A percentile compares a stretch with the other conserved stretches of the same genome.
Conservation (phyloP, 2,888 invertebrate species). For the Pharmacophagus antenor region DNA sequence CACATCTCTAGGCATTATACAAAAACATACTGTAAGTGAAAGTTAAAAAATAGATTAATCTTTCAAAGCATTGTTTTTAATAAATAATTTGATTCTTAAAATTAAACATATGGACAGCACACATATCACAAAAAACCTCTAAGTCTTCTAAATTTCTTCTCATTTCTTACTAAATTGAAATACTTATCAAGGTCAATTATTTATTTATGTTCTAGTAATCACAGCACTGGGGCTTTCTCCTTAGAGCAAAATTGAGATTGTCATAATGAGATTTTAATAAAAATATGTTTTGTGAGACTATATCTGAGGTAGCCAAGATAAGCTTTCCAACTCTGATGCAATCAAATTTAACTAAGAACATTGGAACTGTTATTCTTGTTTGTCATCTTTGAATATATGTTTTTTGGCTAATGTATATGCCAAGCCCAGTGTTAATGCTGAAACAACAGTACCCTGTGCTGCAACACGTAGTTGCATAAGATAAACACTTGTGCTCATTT, state of each 20-base stretch:
- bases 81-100: slow-evolving; percentile 31
- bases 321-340: slow-evolving; percentile 24
- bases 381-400: slow-evolving; percentile 59
- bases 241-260: slow-evolving; percentile 25
- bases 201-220: slow-evolving; percentile 31
- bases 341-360: slow-evolving; percentile 14
- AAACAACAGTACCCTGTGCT: slow-evolving; percentile 91
- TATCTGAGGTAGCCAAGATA: slow-evolving; percentile 24
- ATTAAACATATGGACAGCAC: slow-evolving; percentile 22
- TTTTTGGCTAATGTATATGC: slow-evolving; percentile 84
- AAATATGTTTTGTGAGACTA: slow-evolving; percentile 24
- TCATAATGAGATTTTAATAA: slow-evolving; percentile 29
- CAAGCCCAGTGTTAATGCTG: slow-evolving; percentile 86
- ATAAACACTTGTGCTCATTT: slow-evolving; percentile 90
- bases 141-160: slow-evolving; percentile 23
- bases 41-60: neutral
- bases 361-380: slow-evolving; percentile 45
- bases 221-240: slow-evolving; percentile 38
- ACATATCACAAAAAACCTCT: slow-evolving; percentile 25
- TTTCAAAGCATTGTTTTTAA: slow-evolving; percentile 26
- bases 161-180: too few species aligned
- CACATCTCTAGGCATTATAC: too few species aligned
- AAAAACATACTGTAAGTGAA: neutral
- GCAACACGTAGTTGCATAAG: slow-evolving; percentile 92
- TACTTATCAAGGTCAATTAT: slow-evolving; percentile 30